phyloP scores from a whole-genome alignment of 2,888 invertebrate species.

The Cyaniris semiargus region DNA sequence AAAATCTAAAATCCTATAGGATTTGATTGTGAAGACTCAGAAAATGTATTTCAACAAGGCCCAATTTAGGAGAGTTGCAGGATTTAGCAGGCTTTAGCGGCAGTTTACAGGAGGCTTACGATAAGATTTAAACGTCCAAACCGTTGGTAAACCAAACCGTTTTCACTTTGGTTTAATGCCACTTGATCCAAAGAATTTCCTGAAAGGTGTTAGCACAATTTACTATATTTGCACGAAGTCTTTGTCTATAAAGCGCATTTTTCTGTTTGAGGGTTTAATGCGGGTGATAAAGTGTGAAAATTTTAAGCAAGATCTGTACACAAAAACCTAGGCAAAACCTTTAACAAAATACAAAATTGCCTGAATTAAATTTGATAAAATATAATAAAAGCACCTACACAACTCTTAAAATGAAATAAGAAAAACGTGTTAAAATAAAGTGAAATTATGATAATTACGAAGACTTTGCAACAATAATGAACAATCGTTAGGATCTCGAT shows the following conservation, averaged over 20 bases:
- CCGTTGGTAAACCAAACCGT: neutral
- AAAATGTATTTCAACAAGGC: slow-evolving; percentile 40
- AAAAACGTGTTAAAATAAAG: neutral
- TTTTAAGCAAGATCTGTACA: too few relatives aligned
- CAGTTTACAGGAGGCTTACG: slow-evolving; percentile 18
- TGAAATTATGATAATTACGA: neutral
- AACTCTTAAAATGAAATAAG: neutral
- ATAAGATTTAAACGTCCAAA: slow-evolving; percentile 19
- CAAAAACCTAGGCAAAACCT: too few relatives aligned
- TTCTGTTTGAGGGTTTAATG: too few relatives aligned
- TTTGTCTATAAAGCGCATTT: neutral
- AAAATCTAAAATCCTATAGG: neutral
- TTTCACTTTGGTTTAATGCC: slow-evolving; percentile 13
- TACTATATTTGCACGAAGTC: neutral
- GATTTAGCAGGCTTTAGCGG: slow-evolving; percentile 34
- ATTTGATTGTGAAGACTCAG: slow-evolving; percentile 37
- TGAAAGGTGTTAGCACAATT: neutral
- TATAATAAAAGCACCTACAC: neutral
- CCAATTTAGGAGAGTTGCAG: slow-evolving; percentile 43
- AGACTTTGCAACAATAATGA: neutral
- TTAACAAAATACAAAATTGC: too few relatives aligned
- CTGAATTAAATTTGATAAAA: too few relatives aligned
- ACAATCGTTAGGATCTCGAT: slow-evolving; percentile 17
- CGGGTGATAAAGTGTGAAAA: too few relatives aligned
- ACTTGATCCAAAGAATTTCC: neutral